phyloP scores from a whole-genome alignment of 2,888 invertebrate species.

The Netelia inedita region DNA sequence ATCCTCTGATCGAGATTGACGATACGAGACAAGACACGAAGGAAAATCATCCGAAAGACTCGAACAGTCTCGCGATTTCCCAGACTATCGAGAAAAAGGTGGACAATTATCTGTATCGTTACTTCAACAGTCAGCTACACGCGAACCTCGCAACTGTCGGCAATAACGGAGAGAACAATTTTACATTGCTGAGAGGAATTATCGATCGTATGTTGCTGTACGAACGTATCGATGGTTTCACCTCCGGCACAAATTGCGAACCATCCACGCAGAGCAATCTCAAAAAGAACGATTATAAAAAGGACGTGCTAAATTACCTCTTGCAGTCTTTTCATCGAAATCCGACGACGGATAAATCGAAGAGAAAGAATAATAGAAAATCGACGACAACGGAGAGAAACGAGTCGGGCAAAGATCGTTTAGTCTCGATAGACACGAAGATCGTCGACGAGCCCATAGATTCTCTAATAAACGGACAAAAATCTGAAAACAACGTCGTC shows the following conservation, averaged over 20 bases:
- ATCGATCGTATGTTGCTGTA: slow-evolving; percentile 67
- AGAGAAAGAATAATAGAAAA: slow-evolving; percentile 11
- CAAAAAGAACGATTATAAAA: slow-evolving; percentile 27
- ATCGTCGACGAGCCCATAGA: slow-evolving; percentile 34
- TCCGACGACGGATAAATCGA: slow-evolving; percentile 58
- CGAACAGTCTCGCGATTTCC: slow-evolving; percentile 18
- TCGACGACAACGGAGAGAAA: background rate
- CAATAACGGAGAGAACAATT: slow-evolving; percentile 48
- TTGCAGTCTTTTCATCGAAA: slow-evolving; percentile 72
- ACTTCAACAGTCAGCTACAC: slow-evolving; percentile 57
- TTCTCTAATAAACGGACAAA: slow-evolving; percentile 54
- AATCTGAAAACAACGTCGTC: slow-evolving; percentile 72
- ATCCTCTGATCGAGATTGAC: slow-evolving; percentile 74
- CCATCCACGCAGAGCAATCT: background rate
- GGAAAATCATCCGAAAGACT: slow-evolving; percentile 24
- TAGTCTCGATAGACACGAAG: slow-evolving; percentile 19
- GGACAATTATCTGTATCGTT: slow-evolving; percentile 67
- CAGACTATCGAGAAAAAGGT: slow-evolving; percentile 53
- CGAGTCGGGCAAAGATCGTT: background rate
- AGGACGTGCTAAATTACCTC: slow-evolving; percentile 69
- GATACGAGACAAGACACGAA: slow-evolving; percentile 8
- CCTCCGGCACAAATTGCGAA: slow-evolving; percentile 35
- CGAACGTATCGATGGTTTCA: slow-evolving; percentile 54
- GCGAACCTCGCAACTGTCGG: slow-evolving; percentile 18
- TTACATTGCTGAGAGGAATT: slow-evolving; percentile 59